Base-by-base conservation (phyloP, 2,113 vertebrate species). In the Pelecanoides urinatrix region DNA sequence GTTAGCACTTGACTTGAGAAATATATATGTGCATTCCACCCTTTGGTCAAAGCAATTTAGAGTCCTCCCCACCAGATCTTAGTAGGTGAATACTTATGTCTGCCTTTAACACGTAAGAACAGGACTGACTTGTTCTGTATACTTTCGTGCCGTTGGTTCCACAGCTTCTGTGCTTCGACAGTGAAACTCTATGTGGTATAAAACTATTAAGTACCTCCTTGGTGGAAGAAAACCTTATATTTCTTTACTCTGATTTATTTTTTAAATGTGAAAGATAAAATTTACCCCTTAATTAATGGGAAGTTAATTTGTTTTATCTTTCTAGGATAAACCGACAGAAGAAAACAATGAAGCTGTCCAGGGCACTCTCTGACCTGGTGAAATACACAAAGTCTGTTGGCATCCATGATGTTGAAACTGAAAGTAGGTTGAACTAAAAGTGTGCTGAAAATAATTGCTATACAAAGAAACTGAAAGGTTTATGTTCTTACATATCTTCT, bases 321-420 rank as follows among this genome's bases (percentile, higher is more conserved):
- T 20, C 21, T 72, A 99, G 98, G 95, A 92, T 94, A 2, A 94
- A 86, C 53, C 70, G 98, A 56, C 98, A 99, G 97, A 99, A 99
- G 98, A 99, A 99, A 96, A 99, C 99, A 20, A 99, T 99, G 99
- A 99, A 99, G 96, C 97, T 99, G 58, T 99, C 99, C 17, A 98
- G 99, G 65, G 99, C 99, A 8, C 98, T 99, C 56, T 99, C 99
- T 10, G 99, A 99, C 96, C 98, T 99, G 95, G 99, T 99, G 91
- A 99, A 99, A 86, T 99, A 99, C 97, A 99, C 99, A 0, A 98
- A 99, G 73, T 99, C 99, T 22, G 99, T 99, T 78, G 99, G 99
- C 82, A 97, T 98, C 56, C 98, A 99, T 5, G 99, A 99, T 30
- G 98, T 99, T 32, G 99, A 99, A 81, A 94, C 97, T 21, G 99